These are phyloP conservation scores for Catostylus mosaicus DNA, from an alignment of 30 jellyfish, hydroid and myxozoan genomes.

Conservation along the genomic window DNA sequence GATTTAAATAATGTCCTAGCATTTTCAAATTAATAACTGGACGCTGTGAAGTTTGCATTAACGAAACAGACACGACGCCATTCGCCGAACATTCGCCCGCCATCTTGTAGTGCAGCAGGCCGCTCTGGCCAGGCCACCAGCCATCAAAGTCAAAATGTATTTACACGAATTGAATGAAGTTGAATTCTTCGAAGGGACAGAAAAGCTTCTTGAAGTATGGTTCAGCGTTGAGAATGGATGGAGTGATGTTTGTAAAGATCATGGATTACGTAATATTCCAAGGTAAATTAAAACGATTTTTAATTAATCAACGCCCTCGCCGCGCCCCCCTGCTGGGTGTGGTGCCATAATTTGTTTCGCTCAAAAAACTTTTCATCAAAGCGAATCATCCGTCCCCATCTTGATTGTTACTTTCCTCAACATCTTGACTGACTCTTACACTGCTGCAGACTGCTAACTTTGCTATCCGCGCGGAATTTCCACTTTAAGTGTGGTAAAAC, in stretches of 20 bases:
- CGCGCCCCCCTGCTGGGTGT: too few species aligned
- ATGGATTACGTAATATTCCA: conserved; percentile 82
- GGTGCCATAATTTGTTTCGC: too few species aligned
- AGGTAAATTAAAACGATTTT: too few species aligned
- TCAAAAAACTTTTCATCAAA: too few species aligned
- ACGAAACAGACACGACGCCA: conserved; percentile 1
- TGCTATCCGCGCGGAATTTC: too few species aligned
- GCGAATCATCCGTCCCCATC: too few species aligned
- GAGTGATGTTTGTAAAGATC: background rate
- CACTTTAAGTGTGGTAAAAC: too few species aligned
- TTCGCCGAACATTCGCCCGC: conserved; percentile 16
- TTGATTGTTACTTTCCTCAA: too few species aligned
- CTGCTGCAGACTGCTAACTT: too few species aligned
- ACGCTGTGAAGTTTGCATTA: conserved; percentile 17
- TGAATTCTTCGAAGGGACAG: conserved; percentile 96
- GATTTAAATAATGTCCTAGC: conserved; percentile 84
- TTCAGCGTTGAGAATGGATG: conserved; percentile 31
- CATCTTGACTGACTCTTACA: too few species aligned
- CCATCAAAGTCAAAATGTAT: conserved; percentile 44
- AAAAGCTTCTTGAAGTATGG: conserved; percentile 93
- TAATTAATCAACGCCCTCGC: too few species aligned
- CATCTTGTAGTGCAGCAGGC: conserved; percentile 8
- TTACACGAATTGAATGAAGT: conserved; percentile 35
- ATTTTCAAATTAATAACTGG: conserved; percentile 34
- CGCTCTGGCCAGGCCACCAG: background rate